Conservation (phyloP, 2,888 invertebrate genomes). For the Cheilosia impressa region DNA sequence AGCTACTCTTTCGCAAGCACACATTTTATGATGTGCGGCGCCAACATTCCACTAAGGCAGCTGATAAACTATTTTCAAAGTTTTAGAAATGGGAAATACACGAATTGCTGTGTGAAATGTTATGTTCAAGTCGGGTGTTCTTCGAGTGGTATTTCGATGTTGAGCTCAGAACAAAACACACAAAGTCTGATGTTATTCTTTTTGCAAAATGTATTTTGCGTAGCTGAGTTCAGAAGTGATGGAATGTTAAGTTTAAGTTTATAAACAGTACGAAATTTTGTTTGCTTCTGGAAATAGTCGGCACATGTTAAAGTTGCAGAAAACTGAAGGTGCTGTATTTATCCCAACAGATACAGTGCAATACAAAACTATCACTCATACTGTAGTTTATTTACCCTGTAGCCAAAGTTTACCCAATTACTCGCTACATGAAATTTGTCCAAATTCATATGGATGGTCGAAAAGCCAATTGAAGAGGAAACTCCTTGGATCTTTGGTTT, state of each 20-base stretch:
- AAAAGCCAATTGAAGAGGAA: conserved; percentile 13
- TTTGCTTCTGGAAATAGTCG: too few relatives aligned
- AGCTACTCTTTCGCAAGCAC: not conserved
- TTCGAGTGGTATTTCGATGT: conserved; percentile 15
- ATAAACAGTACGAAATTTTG: too few relatives aligned
- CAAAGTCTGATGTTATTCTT: not conserved
- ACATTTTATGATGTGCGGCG: conserved; percentile 27
- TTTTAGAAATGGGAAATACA: conserved; percentile 28
- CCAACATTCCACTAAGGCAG: conserved; percentile 2
- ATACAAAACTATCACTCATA: too few relatives aligned
- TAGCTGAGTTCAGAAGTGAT: not conserved
- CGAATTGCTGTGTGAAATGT: conserved; percentile 18
- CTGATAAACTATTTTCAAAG: conserved; percentile 30
- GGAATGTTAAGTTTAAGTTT: not conserved
- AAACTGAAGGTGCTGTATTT: too few relatives aligned
- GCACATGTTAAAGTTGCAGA: too few relatives aligned
- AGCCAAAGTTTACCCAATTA: not conserved
- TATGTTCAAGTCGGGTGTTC: not conserved
- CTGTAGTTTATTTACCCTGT: too few relatives aligned
- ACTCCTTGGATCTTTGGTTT: not conserved
- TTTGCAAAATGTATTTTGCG: not conserved
- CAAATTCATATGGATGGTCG: conserved; percentile 14
- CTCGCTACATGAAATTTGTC: not conserved
- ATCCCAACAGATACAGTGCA: too few relatives aligned
- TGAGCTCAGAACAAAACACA: not conserved